phyloP scores from a whole-genome alignment of 92 coral and sea anemone species.

The Desmophyllum pertusum region DNA sequence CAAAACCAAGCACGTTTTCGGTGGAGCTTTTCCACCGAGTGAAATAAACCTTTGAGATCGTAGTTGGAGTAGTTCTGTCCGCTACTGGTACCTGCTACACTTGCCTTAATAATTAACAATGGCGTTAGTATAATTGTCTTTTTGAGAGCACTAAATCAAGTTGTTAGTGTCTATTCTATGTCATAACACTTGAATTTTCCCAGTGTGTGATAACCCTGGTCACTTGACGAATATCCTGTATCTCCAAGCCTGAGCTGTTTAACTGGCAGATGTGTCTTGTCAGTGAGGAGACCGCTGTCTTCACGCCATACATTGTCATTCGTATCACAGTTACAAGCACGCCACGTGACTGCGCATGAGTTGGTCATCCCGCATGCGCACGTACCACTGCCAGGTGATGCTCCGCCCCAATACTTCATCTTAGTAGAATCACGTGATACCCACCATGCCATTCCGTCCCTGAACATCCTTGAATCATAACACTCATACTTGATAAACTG shows the following conservation, averaged over 20 bases:
- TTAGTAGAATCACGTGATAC: conserved; percentile 52
- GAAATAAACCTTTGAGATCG: too few species aligned
- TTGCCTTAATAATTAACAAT: too few species aligned
- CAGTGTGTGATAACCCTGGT: conserved; percentile 56
- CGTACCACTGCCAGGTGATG: conserved; percentile 52
- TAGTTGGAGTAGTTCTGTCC: too few species aligned
- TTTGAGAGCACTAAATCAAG: too few species aligned
- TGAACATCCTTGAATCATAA: background rate
- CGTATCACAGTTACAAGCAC: conserved; percentile 62
- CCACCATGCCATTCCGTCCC: conserved; percentile 45
- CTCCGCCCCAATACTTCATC: conserved; percentile 73
- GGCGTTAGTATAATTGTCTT: too few species aligned
- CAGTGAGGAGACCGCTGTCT: conserved; percentile 76
- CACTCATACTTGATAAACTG: conserved; percentile 72
- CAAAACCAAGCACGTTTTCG: too few species aligned
- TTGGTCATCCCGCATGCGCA: conserved; percentile 68
- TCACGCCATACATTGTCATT: conserved; percentile 58
- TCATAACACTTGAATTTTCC: conserved; percentile 59
- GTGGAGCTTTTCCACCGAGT: too few species aligned
- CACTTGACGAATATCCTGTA: background rate
- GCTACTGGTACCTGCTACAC: too few species aligned
- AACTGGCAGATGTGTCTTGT: conserved; percentile 70
- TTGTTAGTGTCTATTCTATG: conserved; percentile 12
- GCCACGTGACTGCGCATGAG: conserved; percentile 24
- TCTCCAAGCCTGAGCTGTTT: conserved; percentile 70